Evolutionary conservation across 2,113 vertebrate species (phyloP).

Genomic region (Meriones unguiculatus): DNA sequence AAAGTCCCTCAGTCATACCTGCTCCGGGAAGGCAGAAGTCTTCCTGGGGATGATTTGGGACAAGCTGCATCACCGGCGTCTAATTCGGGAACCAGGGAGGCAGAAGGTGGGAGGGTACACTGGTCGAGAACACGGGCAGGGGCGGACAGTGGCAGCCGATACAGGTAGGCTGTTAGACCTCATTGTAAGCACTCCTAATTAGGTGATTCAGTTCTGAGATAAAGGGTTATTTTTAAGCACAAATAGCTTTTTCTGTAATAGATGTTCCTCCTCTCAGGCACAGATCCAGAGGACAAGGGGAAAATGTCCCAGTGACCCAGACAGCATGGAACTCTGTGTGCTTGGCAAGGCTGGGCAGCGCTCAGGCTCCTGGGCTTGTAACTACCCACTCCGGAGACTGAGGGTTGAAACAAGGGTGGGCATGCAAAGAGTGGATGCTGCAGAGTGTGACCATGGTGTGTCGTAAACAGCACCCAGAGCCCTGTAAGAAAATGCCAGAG

Average conservation of each 20-base stretch:
- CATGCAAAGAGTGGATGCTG: background rate
- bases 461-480: background rate
- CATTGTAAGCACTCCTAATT: conserved; percentile 38
- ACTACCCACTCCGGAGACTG: background rate
- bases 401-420: background rate
- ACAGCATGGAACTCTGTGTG: background rate
- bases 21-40: background rate
- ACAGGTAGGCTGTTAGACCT: background rate
- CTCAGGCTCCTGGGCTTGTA: background rate
- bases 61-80: background rate
- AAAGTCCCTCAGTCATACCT: background rate
- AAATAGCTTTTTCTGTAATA: conserved; percentile 62
- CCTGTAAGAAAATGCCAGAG: background rate
- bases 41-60: background rate
- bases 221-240: conserved; percentile 61
- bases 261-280: conserved; percentile 52
- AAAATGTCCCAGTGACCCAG: conserved; percentile 30
- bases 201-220: conserved; percentile 61
- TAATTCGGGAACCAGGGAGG: conserved; percentile 8
- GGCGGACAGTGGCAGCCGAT: background rate
- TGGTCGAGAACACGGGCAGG: background rate
- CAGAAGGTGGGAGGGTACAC: background rate
- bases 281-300: conserved; percentile 61
- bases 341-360: background rate
- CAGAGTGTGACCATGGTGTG: too few relatives aligned